These are phyloP conservation scores for Drosophila neutralis DNA, from an alignment of 2,888 invertebrate species.

Conservation along the genomic window DNA sequence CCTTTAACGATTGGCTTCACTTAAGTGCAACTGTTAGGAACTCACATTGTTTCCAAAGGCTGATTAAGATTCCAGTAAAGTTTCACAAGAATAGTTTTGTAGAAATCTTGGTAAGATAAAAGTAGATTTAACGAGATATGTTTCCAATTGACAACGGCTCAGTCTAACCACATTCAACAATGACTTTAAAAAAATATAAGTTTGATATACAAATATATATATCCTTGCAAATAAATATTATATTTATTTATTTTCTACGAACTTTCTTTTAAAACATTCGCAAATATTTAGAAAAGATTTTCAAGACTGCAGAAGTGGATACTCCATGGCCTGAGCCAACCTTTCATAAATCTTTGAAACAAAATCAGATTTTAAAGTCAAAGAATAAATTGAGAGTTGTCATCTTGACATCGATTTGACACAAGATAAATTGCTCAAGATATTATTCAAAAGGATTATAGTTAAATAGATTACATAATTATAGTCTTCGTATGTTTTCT, in stretches of 20 bases:
- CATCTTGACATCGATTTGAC: not conserved
- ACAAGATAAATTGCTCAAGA: not conserved
- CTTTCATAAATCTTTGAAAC: no score
- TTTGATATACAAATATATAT: not conserved
- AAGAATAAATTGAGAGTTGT: not conserved
- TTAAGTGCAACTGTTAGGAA: slow-evolving; percentile 3
- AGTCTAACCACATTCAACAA: not conserved
- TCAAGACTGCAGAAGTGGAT: not conserved
- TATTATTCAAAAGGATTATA: slow-evolving; percentile 1
- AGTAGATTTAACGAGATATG: not conserved
- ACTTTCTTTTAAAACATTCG: not conserved
- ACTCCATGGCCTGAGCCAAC: not conserved
- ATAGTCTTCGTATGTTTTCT: not conserved
- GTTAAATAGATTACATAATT: not conserved
- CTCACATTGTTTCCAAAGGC: not conserved
- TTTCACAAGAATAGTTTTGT: not conserved
- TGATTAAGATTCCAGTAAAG: slow-evolving; percentile 10
- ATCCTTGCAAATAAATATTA: not conserved
- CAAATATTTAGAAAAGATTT: not conserved
- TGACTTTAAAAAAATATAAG: not conserved
- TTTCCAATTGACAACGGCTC: not conserved
- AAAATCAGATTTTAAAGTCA: not conserved
- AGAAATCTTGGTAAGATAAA: not conserved
- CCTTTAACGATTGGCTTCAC: not conserved
- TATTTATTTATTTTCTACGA: not conserved